Base-by-base conservation (phyloP, 2,888 invertebrate genomes). In the Seladonia tumulorum region DNA sequence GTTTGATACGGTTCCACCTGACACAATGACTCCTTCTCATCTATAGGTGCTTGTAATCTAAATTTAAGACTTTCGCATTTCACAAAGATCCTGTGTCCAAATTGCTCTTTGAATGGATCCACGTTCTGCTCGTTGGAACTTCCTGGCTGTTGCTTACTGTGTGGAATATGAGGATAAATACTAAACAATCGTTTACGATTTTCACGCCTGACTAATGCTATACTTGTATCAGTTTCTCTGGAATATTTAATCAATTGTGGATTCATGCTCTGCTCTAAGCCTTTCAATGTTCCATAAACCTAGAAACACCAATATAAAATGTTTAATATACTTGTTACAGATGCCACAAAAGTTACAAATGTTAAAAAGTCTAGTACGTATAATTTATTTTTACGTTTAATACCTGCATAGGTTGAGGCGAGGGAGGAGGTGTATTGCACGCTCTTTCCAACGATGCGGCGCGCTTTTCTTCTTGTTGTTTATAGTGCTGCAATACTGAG, bases 1-100 rank as follows among this genome's bases (percentile, higher is more conserved):
- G 99, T 97, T 94, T 98, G 98, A 95, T 99, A 99, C 0, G 99
- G 99, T 94, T 99, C 99, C 79, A 99, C 97, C 96, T 98, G 97
- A 93, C 97, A 97, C 81, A 97, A 94, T 78, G 97, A 96, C 90
- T 98, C 97, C 87, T 97, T 97, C 79, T 97, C 98, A 79, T 97
- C 97, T 89, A 97, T 96, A 5, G 97, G 97, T 82, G 97, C 97
- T 96, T 98, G 98, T 89, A 99, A 96, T 88, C 98, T 97, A 95
- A 98, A 98, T 94, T 97, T 97, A 90, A 98, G 96, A 92, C 97
- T 97, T 93, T 98, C 97, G 95, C 98, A 98, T 93, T 97, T 97
- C 81, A 99, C 96, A 94, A 98, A 96, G 91, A 99, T 97, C 93
- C 98, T 96, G 94, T 98, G 97, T 90, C 98, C 98, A 95, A 98